phyloP scores from a whole-genome alignment of 2,113 vertebrate genomes.

The Coptodon bakossiorum region DNA sequence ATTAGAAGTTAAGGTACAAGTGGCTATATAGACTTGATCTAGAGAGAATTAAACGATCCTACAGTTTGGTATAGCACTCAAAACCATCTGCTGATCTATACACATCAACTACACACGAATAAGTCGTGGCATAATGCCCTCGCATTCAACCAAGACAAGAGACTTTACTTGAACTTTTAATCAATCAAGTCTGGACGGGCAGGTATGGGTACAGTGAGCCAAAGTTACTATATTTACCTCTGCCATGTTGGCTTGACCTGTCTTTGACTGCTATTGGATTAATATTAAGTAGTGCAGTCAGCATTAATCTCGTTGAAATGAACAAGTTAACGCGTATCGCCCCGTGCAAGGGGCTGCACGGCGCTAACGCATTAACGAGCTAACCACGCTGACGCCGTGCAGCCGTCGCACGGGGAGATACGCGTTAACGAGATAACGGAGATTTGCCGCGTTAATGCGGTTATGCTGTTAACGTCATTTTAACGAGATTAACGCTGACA shows the following conservation, averaged over 20 bases:
- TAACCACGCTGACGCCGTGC: accelerated
- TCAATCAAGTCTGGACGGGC: neutral
- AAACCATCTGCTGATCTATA: neutral
- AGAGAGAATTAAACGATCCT: neutral
- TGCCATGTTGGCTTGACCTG: neutral
- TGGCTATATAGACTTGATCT: neutral
- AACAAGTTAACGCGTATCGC: accelerated
- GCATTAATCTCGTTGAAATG: neutral
- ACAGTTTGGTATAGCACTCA: neutral
- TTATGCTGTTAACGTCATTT: neutral
- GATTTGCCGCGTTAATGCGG: accelerated
- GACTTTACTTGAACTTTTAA: constrained; percentile 14
- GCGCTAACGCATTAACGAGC: accelerated
- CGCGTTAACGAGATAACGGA: accelerated
- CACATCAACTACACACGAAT: neutral
- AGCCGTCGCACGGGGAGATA: accelerated
- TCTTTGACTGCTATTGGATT: neutral
- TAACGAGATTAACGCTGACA: neutral
- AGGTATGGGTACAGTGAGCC: neutral
- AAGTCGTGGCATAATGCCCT: neutral
- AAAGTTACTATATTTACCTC: neutral
- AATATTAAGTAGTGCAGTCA: neutral
- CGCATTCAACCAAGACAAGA: neutral
- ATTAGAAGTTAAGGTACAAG: neutral
- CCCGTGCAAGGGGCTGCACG: neutral